Conservation (phyloP, 2,113 vertebrate species). For the Archocentrus centrarchus region DNA sequence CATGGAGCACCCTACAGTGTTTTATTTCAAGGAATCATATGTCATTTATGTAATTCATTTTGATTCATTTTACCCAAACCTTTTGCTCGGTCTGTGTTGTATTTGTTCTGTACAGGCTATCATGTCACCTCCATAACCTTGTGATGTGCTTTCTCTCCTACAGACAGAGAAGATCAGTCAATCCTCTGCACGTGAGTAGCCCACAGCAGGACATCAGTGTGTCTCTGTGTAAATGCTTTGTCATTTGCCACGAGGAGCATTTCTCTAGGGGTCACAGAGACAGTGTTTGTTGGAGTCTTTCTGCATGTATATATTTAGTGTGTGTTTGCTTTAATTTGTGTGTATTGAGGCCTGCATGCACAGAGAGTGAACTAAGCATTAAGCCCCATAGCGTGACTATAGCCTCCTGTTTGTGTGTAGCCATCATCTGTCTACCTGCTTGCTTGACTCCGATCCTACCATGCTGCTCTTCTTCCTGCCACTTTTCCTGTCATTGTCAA, state of each 20-base stretch:
- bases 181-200: slow-evolving; percentile 94
- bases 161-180: slow-evolving; percentile 92
- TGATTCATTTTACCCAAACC: background rate
- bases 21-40: slow-evolving; percentile 18
- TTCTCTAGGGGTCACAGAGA: background rate
- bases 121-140: background rate
- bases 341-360: background rate
- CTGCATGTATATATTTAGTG: background rate
- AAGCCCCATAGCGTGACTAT: background rate
- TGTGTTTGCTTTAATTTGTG: background rate
- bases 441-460: background rate
- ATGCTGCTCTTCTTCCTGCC: slow-evolving; percentile 46
- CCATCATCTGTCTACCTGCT: slow-evolving; percentile 18
- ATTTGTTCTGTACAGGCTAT: background rate
- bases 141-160: slow-evolving; percentile 31
- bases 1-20: background rate
- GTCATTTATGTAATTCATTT: slow-evolving; percentile 1
- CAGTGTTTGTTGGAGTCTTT: background rate
- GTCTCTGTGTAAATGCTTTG: slow-evolving; percentile 17
- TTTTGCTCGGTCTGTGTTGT: background rate
- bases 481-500: slow-evolving; percentile 62
- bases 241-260: slow-evolving; percentile 1
- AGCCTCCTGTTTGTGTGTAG: slow-evolving; percentile 13
- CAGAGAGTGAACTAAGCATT: background rate
- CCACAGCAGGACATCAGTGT: background rate